phyloP scores from a whole-genome alignment of 2,888 invertebrate genomes.

The Poecilobothrus nobilitatus region DNA sequence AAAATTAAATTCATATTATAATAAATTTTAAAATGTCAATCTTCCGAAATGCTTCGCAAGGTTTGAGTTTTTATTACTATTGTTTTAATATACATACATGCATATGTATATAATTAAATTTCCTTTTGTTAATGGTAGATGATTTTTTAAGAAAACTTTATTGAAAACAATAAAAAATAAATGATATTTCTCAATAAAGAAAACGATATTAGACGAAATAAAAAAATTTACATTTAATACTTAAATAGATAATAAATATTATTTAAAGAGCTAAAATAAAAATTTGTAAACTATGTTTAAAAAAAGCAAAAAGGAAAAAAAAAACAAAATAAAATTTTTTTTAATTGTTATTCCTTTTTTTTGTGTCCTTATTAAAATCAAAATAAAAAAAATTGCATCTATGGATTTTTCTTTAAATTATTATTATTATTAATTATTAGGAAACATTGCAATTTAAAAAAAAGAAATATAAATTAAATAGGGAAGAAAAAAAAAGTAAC shows the following conservation, averaged over 20 bases:
- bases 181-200: too few species aligned
- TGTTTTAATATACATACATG: too few species aligned
- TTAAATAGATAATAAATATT: background rate
- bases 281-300: background rate
- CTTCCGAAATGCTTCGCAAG: too few species aligned
- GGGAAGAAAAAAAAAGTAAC: background rate
- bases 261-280: background rate
- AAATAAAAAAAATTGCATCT: background rate
- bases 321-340: background rate
- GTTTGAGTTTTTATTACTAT: too few species aligned
- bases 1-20: too few species aligned
- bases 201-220: background rate
- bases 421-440: background rate
- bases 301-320: background rate
- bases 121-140: too few species aligned
- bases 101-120: too few species aligned
- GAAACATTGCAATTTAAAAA: background rate
- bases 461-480: background rate
- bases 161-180: too few species aligned
- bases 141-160: too few species aligned
- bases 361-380: conserved; percentile 5
- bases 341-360: conserved; percentile 4
- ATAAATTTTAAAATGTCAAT: too few species aligned
- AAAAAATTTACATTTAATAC: background rate
- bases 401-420: conserved; percentile 3